A percentile compares a stretch with the other conserved stretches of the same genome.
These are phyloP conservation scores for Trididemnum clinides DNA, from an alignment of 23 tunicate species.

Conservation along the genomic window DNA sequence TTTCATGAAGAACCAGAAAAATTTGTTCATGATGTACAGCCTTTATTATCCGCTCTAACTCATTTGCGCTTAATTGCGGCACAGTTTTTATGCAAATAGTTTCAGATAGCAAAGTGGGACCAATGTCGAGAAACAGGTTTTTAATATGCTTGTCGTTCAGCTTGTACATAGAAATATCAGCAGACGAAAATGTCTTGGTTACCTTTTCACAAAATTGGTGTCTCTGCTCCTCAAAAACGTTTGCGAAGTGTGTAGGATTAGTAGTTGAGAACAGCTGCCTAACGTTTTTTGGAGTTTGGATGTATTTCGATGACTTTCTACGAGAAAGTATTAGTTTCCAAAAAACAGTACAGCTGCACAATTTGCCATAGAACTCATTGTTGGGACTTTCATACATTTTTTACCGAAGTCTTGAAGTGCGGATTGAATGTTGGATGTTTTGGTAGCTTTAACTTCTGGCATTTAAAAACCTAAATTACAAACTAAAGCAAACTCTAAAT, in stretches of 20 bases:
- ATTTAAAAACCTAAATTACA: background rate
- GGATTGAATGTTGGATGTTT: background rate
- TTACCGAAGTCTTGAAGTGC: background rate
- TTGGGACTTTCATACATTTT: background rate
- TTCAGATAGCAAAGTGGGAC: too few species aligned
- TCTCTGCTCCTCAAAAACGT: conserved; percentile 18
- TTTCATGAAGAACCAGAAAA: conserved; percentile 38
- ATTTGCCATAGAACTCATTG: conserved; percentile 4
- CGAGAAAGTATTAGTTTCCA: conserved; percentile 5
- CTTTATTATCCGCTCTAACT: background rate
- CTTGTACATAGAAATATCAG: conserved; percentile 41
- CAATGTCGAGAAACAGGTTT: conserved; percentile 6
- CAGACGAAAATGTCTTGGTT: conserved; percentile 27
- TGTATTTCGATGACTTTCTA: background rate
- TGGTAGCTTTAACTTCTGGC: conserved; percentile 27
- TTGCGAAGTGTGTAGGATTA: conserved; percentile 14
- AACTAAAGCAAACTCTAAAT: conserved; percentile 1
- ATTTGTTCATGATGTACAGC: conserved; percentile 10
- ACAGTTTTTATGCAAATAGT: conserved; percentile 21
- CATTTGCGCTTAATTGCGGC: background rate
- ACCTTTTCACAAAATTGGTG: conserved; percentile 28
- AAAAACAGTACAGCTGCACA: conserved; percentile 8
- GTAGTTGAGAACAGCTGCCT: background rate
- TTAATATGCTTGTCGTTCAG: background rate
- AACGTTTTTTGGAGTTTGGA: conserved; percentile 11